Conservation (phyloP, 2,888 invertebrate species). For the Cancer borealis region DNA sequence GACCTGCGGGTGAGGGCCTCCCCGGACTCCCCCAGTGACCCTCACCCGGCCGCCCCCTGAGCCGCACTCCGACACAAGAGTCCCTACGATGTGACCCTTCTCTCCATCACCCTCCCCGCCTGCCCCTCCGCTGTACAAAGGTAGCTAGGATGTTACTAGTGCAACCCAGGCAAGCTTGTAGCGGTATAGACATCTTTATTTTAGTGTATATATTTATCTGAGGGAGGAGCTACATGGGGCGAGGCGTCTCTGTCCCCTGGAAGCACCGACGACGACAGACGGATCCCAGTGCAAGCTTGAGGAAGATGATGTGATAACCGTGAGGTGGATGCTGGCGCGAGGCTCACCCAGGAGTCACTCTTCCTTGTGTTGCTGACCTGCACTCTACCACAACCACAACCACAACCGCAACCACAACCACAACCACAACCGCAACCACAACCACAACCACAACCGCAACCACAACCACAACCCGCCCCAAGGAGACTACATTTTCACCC, state of each 20-base stretch:
- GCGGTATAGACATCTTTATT: neutral
- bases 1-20: slow-evolving; percentile 68
- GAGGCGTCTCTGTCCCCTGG: slow-evolving; percentile 4
- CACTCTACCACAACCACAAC: neutral
- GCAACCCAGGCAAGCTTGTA: slow-evolving; percentile 42
- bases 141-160: slow-evolving; percentile 22
- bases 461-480: neutral
- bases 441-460: neutral
- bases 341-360: neutral
- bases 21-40: slow-evolving; percentile 57
- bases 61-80: neutral
- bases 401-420: neutral
- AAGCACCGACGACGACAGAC: neutral
- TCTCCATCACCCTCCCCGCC: neutral
- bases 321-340: neutral
- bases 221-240: neutral
- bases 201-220: slow-evolving; percentile 28
- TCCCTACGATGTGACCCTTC: neutral
- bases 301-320: neutral
- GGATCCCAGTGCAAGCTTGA: neutral
- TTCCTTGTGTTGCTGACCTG: neutral
- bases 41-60: slow-evolving; percentile 62
- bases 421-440: neutral
- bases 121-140: slow-evolving; percentile 51
- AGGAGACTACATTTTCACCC: neutral